Conservation (phyloP, 1,140 invertebrate genomes). For the Platyscapa corneri region DNA sequence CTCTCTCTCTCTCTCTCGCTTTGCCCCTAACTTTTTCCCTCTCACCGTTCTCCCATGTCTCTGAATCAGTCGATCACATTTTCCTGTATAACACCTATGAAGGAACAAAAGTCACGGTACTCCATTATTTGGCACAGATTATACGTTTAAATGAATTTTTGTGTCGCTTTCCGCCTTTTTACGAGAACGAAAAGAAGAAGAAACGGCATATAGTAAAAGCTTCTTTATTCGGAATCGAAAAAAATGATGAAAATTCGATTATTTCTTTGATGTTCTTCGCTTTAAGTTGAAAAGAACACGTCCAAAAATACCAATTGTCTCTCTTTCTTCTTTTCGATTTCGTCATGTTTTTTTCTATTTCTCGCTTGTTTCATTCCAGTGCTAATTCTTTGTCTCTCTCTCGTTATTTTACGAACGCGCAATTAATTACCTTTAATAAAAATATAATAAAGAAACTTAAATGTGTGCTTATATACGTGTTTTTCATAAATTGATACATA, state of each 20-base stretch:
- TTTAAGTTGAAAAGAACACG: neutral
- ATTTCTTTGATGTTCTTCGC: neutral
- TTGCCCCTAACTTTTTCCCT: neutral
- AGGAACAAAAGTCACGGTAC: conserved; percentile 66
- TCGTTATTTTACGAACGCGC: conserved; percentile 15
- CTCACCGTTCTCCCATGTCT: conserved; percentile 20
- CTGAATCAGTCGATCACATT: conserved; percentile 35
- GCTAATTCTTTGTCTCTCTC: conserved; percentile 25
- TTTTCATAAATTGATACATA: conserved; percentile 53
- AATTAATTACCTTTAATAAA: conserved; percentile 38
- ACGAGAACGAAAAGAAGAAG: conserved; percentile 21
- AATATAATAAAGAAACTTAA: conserved; percentile 41
- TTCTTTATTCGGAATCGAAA: neutral
- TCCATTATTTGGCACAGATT: conserved; percentile 67
- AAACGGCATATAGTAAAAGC: conserved; percentile 11
- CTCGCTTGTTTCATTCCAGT: conserved; percentile 25
- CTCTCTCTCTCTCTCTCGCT: neutral
- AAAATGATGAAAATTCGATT: conserved; percentile 24
- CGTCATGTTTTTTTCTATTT: conserved; percentile 16
- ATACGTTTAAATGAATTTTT: conserved; percentile 54
- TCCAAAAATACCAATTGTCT: conserved; percentile 12
- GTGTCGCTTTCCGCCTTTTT: neutral
- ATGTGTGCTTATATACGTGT: conserved; percentile 49
- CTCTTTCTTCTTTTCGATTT: conserved; percentile 19
- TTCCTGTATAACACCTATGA: conserved; percentile 58